phyloP scores from a whole-genome alignment of 2,797 vertebrate genomes.

The Gymnopithys bicolor region DNA sequence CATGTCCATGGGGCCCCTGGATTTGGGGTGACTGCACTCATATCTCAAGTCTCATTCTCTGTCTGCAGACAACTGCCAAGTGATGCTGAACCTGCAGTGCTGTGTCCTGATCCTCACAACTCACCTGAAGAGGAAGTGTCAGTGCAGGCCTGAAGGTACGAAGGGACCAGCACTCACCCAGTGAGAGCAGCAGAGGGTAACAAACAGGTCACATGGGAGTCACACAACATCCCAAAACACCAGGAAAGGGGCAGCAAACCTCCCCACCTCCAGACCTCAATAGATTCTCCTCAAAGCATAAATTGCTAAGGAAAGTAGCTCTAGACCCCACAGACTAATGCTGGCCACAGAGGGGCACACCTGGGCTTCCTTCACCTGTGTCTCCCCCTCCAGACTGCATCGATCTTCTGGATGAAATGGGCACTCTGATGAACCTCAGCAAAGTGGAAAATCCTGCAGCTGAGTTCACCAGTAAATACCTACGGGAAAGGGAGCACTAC shows the following conservation, averaged over 20 bases:
- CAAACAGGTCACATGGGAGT: neutral
- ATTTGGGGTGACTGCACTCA: neutral
- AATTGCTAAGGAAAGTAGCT: neutral
- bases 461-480: neutral
- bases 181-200: neutral
- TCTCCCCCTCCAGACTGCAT: slow-evolving; percentile 21
- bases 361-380: neutral
- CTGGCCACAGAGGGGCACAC: neutral
- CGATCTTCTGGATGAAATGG: slow-evolving; percentile 42
- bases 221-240: neutral
- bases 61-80: slow-evolving; percentile 29
- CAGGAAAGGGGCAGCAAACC: neutral
- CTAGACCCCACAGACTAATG: neutral
- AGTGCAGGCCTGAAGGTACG: slow-evolving; percentile 42
- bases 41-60: neutral
- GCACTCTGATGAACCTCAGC: slow-evolving; percentile 48
- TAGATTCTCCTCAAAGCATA: neutral
- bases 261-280: neutral
- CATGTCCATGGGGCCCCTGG: rapidly evolving
- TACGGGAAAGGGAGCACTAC: slow-evolving; percentile 37
- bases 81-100: slow-evolving; percentile 62
- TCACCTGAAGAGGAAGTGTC: slow-evolving; percentile 47
- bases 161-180: neutral
- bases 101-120: neutral
- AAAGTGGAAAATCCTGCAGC: neutral